Evolutionary conservation across 2,888 invertebrate genomes (phyloP).

Genomic region (Hyles lineata): DNA sequence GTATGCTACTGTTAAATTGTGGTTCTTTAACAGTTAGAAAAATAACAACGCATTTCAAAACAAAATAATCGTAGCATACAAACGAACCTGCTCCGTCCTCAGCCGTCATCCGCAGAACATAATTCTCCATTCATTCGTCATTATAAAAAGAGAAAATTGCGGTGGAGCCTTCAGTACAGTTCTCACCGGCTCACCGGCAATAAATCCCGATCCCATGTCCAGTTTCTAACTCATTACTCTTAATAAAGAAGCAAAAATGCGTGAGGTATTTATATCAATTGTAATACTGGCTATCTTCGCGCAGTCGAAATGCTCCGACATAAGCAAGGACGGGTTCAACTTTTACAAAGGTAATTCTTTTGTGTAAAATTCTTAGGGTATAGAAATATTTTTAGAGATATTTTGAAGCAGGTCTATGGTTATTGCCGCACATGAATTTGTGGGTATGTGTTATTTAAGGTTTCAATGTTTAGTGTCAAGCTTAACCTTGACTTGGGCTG

Average conservation of each 20-base stretch:
- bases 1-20: too few species aligned
- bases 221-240: slow-evolving; percentile 55
- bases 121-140: slow-evolving; percentile 41
- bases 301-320: slow-evolving; percentile 58
- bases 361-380: neutral
- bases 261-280: slow-evolving; percentile 70
- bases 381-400: neutral
- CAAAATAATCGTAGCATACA: slow-evolving; percentile 28
- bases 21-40: neutral
- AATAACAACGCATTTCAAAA: slow-evolving; percentile 19
- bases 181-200: slow-evolving; percentile 36
- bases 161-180: slow-evolving; percentile 46
- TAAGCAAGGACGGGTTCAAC: slow-evolving; percentile 76
- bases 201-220: slow-evolving; percentile 47
- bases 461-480: too few species aligned
- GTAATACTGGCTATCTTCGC: slow-evolving; percentile 58
- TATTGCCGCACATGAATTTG: too few species aligned
- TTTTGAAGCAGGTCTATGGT: slow-evolving; percentile 12
- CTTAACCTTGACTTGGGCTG: too few species aligned
- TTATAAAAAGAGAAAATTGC: slow-evolving; percentile 64
- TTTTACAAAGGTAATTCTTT: slow-evolving; percentile 72
- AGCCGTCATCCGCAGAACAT: slow-evolving; percentile 19
- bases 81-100: slow-evolving; percentile 41
- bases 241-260: slow-evolving; percentile 65
- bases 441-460: too few species aligned